phyloP scores from a whole-genome alignment of 2,113 vertebrate genomes.

The Bubo bubo region DNA sequence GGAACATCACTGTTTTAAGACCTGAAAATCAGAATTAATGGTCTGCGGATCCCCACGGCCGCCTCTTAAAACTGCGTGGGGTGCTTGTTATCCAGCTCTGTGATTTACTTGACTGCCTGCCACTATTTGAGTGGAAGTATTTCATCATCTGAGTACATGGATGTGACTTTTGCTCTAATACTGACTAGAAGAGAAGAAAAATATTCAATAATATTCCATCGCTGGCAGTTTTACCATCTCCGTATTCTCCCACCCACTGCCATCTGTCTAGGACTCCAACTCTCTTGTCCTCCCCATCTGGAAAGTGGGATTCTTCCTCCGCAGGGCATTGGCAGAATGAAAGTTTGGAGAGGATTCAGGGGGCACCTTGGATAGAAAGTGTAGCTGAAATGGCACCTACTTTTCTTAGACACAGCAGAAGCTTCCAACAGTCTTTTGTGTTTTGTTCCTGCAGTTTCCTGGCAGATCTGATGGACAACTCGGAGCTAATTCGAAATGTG shows the following conservation, averaged over 20 bases:
- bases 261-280: constrained; percentile 58
- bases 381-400: not conserved
- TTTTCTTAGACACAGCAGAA: constrained; percentile 48
- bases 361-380: not conserved
- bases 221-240: constrained; percentile 33
- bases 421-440: constrained; percentile 52
- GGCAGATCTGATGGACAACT: constrained; percentile 97
- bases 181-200: constrained; percentile 25
- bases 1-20: not conserved
- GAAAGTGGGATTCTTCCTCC: constrained; percentile 48
- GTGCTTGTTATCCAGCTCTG: not conserved
- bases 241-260: constrained; percentile 42
- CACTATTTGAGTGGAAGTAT: not conserved
- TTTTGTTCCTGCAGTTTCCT: constrained; percentile 82
- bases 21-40: not conserved
- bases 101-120: not conserved
- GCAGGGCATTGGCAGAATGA: constrained; percentile 32
- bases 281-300: constrained; percentile 51
- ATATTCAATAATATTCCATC: constrained; percentile 4
- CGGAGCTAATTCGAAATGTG: constrained; percentile 95
- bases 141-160: not conserved
- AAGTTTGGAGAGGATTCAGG: constrained; percentile 23
- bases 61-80: not conserved
- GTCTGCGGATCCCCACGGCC: not conserved
- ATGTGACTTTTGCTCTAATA: constrained; percentile 33